Conservation (phyloP, 2,113 vertebrate genomes). For the Diphyllodes magnificus region DNA sequence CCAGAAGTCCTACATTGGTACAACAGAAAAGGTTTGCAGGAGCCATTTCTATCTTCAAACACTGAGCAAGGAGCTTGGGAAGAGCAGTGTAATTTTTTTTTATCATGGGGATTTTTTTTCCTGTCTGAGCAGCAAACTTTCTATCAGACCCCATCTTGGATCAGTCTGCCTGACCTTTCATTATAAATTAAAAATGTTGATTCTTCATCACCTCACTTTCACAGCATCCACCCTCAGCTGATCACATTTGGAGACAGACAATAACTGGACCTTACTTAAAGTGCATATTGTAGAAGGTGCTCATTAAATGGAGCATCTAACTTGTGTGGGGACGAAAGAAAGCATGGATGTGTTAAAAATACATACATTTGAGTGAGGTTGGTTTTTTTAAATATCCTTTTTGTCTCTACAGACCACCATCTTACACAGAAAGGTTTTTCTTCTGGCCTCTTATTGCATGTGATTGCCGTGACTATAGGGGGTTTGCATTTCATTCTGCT, state of each 20-base stretch:
- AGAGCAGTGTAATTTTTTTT: not conserved
- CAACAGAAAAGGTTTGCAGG: not conserved
- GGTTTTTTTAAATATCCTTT: not conserved
- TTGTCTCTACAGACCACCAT: not conserved
- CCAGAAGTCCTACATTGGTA: fast-evolving
- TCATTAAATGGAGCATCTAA: not conserved
- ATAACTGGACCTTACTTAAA: not conserved
- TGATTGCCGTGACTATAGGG: not conserved
- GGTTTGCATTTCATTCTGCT: conserved; percentile 15
- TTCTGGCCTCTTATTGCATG: not conserved
- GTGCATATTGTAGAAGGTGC: not conserved
- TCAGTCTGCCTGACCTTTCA: not conserved
- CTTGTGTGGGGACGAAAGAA: not conserved
- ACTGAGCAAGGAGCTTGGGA: not conserved
- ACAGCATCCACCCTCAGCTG: not conserved
- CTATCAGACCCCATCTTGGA: not conserved
- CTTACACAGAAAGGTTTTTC: not conserved
- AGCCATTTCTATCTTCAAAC: not conserved
- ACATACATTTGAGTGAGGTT: not conserved
- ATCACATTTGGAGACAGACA: not conserved
- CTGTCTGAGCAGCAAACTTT: not conserved
- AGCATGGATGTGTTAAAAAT: not conserved
- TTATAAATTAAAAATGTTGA: not conserved
- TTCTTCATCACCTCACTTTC: not conserved
- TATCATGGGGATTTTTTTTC: not conserved